phyloP scores from a whole-genome alignment of 2,113 vertebrate species.

The Salvelinus alpinus region DNA sequence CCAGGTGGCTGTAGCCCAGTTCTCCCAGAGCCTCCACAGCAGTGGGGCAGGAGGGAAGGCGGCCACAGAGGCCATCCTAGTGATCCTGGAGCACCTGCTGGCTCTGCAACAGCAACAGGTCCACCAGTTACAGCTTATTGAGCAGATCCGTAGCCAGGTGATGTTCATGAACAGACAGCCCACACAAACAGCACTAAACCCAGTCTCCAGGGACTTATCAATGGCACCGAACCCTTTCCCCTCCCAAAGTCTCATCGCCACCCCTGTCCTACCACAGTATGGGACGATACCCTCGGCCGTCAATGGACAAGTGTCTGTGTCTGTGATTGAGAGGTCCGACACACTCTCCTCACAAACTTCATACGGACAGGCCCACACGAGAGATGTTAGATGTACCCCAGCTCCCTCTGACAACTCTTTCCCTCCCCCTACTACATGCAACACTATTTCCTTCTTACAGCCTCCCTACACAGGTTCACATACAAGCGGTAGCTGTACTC shows the following conservation, averaged over 20 bases:
- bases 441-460: slow-evolving; percentile 64
- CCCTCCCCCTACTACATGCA: slow-evolving; percentile 65
- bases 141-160: slow-evolving; percentile 96
- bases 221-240: slow-evolving; percentile 74
- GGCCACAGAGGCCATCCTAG: slow-evolving; percentile 81
- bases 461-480: slow-evolving; percentile 69
- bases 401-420: slow-evolving; percentile 70
- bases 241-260: slow-evolving; percentile 75
- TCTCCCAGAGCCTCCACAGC: slow-evolving; percentile 82
- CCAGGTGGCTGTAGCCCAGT: slow-evolving; percentile 94
- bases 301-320: slow-evolving; percentile 70
- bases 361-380: slow-evolving; percentile 71
- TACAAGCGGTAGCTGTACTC: slow-evolving; percentile 53
- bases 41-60: slow-evolving; percentile 65
- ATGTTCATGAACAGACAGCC: slow-evolving; percentile 89
- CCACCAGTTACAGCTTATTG: slow-evolving; percentile 95
- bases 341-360: slow-evolving; percentile 73
- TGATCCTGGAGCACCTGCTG: slow-evolving; percentile 93
- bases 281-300: slow-evolving; percentile 71
- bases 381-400: slow-evolving; percentile 66
- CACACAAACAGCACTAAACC: slow-evolving; percentile 72
- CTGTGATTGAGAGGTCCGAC: slow-evolving; percentile 73
- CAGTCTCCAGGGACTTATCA: slow-evolving; percentile 67
- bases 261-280: slow-evolving; percentile 77
- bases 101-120: slow-evolving; percentile 96